Base-by-base conservation (phyloP, 1,140 invertebrate species). In the Sitodiplosis mosellana region DNA sequence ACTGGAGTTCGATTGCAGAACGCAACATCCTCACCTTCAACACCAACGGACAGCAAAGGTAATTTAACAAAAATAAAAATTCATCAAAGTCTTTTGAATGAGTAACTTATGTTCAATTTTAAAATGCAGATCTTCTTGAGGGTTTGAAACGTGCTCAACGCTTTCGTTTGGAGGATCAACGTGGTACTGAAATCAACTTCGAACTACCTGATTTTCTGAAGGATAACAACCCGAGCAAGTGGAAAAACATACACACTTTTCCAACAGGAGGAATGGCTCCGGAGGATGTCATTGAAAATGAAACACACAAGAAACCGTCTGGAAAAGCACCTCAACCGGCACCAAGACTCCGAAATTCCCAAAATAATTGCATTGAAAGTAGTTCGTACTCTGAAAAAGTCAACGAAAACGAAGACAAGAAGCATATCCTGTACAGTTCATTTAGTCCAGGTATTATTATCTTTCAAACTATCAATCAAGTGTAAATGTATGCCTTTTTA, bases 191-290 rank as follows among this genome's bases (percentile, higher is more conserved):
- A 66, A 83, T 84, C 1, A 84, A 84, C 59, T 82, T 80, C 55
- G 80, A 85, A 64, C 63, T 85, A 43, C 81, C 83, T 2, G 83
- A 86, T 54, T 85, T 87, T 62, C 64, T 86, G 15, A 81, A 82
- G 64, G 76, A 71, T 49, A 70, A 69, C 54, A 66, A 69, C 37
- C 56, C 53, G 48, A 59, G 56, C 5, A 60, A 56, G 7, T 61
- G 59, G 48, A 44, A 62, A 45, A 53, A 60, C 6, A 49, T 40
- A 49, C 45, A 33, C 2, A 45, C 20, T 17, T 34, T 14, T 15
- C n/a, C 43, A 45, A 33, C 17, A 15, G 40, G 20, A 20, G 14
- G 15, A 18, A 20, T 38, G 12, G 18, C 5, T 40, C 12, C 33
- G 33, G 34, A 14, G 46, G 33, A 15, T n/a, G 37, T 4, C 19